Conservation (phyloP, 2,797 vertebrate species). For the Lithobates sylvaticus region DNA sequence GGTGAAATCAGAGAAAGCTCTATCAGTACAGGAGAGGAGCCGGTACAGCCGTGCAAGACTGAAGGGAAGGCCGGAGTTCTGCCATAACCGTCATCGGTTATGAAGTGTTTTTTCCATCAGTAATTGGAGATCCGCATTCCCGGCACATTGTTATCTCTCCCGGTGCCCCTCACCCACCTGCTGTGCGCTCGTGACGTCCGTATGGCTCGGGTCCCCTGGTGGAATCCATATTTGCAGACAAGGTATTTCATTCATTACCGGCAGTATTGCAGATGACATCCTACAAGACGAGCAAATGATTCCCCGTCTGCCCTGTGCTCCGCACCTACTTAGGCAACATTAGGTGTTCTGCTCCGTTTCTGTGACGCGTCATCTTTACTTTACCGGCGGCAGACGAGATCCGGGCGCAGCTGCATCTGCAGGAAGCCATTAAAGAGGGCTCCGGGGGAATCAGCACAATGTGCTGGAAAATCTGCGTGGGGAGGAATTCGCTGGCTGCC, state of each 20-base stretch:
- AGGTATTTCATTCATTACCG: neutral
- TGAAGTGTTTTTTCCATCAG: neutral
- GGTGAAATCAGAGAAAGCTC: too few relatives aligned
- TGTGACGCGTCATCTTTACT: neutral
- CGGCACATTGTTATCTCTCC: neutral
- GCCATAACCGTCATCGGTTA: too few relatives aligned
- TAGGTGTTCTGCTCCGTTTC: neutral
- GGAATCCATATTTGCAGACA: neutral
- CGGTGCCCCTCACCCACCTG: neutral
- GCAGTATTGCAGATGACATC: slow-evolving; percentile 10
- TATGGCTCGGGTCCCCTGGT: slow-evolving; percentile 4
- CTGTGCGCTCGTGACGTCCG: neutral
- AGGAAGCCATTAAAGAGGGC: too few relatives aligned
- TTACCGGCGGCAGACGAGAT: neutral
- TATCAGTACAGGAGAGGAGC: too few relatives aligned
- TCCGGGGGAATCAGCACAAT: too few relatives aligned
- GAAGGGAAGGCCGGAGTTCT: too few relatives aligned
- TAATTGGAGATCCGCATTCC: neutral
- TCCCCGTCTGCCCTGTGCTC: neutral
- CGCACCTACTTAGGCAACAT: neutral
- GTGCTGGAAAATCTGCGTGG: too few relatives aligned
- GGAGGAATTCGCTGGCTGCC: too few relatives aligned
- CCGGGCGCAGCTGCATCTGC: too few relatives aligned
- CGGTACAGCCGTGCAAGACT: too few relatives aligned
- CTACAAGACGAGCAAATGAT: neutral